Conservation (phyloP, 1,140 invertebrate genomes). For the Drosophila gunungcola region DNA sequence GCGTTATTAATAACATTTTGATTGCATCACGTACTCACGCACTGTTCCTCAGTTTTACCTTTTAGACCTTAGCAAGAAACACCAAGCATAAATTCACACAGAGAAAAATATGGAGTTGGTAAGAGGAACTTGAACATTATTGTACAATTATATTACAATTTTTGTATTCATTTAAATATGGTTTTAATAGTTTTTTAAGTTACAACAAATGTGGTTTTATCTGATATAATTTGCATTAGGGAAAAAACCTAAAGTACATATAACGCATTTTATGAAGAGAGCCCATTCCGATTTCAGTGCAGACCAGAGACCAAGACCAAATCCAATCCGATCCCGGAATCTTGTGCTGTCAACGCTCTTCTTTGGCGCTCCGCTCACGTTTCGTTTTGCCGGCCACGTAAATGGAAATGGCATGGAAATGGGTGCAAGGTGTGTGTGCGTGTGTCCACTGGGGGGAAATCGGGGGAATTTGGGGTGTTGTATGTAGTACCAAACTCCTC, state of each 20-base stretch:
- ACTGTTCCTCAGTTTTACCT: slow-evolving; percentile 33
- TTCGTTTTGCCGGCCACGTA: slow-evolving; percentile 54
- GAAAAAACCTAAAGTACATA: no score
- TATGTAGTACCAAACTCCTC: slow-evolving; percentile 40
- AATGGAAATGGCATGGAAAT: slow-evolving; percentile 78
- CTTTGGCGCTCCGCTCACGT: slow-evolving; percentile 52
- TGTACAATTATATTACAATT: no score
- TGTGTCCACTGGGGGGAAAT: slow-evolving; percentile 13
- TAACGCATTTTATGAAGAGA: no score
- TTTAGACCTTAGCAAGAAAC: slow-evolving; percentile 24
- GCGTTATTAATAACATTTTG: slow-evolving; percentile 83
- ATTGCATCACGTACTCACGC: slow-evolving; percentile 81
- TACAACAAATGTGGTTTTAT: no score
- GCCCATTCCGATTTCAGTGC: not conserved
- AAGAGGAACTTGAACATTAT: no score
- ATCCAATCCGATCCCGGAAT: slow-evolving; percentile 21
- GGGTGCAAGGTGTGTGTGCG: slow-evolving; percentile 62
- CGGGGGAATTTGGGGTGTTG: slow-evolving; percentile 2
- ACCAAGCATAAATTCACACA: slow-evolving; percentile 3
- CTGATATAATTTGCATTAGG: no score
- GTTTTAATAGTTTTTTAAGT: no score
- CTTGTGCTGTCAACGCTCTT: slow-evolving; percentile 25
- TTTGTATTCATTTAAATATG: no score
- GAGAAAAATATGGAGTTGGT: not conserved
- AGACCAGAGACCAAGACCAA: slow-evolving; percentile 5